Base-by-base conservation (phyloP, 1,140 invertebrate species). In the Tetragonula clypearis region DNA sequence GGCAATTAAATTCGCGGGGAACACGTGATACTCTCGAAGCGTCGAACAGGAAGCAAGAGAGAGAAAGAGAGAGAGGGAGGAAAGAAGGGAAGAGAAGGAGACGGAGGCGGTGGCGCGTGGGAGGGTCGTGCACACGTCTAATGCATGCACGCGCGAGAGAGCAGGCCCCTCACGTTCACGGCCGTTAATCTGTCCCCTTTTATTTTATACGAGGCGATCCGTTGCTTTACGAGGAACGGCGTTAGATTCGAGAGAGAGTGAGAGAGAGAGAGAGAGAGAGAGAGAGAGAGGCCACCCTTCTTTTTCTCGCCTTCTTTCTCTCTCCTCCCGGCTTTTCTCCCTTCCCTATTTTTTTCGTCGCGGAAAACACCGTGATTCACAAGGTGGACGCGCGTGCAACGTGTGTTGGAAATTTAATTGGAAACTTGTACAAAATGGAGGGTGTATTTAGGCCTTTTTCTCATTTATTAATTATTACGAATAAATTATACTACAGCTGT, bases 1-100 rank as follows among this genome's bases (percentile, higher is more conserved):
- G 75, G 91, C 92, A 93, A 93, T 93, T 93, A 93, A 93, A 93
- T 92, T 92, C 89, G 83, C 88, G 74, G 72, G 72, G 79, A 90
- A 92, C 91, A 92, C 82, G 85, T 72, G 88, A 92, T 90, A 90
- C 89, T 87, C 86, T 69, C 81, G 77, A 84, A 82, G 82, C 79
- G 69, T 85, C 78, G 84, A 85, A 35, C 71, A n/a, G 21, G 26
- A 26, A 60, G n/a, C 21, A n/a, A 26, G 12, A 17, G 30, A 17
- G 49, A 30, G 17, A 35, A 8, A 26, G 23, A 74, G 23, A 62
- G 12, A 55, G 76, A 17, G 14, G 14, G 5, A 30, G 30, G 30
- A 30, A 30, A 30, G 30, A 30, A 30, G 14, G 58, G 53, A 21
- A 68, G 62, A 49, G 49, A 26, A 8, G 21, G 35, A 4, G 15